phyloP scores from a whole-genome alignment of 2,797 vertebrate genomes.

The Florisuga fusca region DNA sequence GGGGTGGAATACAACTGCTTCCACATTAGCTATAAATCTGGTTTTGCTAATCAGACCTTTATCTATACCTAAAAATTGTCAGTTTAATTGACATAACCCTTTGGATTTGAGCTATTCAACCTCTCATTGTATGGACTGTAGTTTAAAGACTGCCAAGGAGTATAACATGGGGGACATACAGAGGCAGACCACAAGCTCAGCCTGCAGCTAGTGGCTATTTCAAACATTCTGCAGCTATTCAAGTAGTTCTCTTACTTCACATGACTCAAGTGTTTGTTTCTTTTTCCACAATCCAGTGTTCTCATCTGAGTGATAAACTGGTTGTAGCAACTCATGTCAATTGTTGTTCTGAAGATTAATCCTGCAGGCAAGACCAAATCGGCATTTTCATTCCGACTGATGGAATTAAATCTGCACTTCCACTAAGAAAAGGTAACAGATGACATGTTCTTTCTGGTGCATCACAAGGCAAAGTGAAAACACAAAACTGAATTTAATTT shows the following conservation, averaged over 20 bases:
- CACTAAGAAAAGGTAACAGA: neutral
- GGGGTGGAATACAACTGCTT: fast-evolving
- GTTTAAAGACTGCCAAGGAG: neutral
- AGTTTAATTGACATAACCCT: neutral
- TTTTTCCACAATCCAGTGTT: neutral
- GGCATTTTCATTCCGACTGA: neutral
- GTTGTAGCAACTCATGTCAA: neutral
- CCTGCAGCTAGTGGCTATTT: neutral
- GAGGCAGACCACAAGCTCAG: neutral
- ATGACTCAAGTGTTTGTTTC: neutral
- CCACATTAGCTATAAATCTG: neutral
- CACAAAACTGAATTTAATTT: neutral
- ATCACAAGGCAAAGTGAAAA: neutral
- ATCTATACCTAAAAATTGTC: neutral
- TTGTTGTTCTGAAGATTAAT: neutral
- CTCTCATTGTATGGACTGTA: neutral
- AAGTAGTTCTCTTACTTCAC: neutral
- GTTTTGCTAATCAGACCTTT: neutral
- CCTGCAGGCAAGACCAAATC: neutral
- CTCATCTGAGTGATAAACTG: neutral
- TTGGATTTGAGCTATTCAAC: neutral
- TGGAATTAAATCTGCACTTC: constrained; percentile 10
- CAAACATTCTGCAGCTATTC: neutral
- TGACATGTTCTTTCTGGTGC: neutral
- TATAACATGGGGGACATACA: fast-evolving